Evolutionary conservation across 2,888 invertebrate genomes (phyloP).

Genomic region (Hetaerina titia): DNA sequence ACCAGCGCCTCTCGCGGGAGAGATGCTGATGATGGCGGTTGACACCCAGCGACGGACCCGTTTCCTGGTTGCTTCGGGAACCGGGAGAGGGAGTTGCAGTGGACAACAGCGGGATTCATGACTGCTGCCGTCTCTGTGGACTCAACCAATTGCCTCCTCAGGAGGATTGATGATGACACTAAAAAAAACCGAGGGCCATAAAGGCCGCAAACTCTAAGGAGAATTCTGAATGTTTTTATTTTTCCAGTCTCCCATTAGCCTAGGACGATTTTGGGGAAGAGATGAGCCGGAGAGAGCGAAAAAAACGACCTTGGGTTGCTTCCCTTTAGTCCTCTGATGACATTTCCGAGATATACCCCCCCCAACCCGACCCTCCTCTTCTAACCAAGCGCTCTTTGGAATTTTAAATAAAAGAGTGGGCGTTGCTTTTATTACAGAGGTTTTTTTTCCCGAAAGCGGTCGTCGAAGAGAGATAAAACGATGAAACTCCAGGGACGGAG

Average conservation of each 20-base stretch:
- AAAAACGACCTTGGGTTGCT: constrained; percentile 40
- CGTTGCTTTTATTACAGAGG: background rate
- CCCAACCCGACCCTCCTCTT: background rate
- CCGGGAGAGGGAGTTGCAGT: background rate
- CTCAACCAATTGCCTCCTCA: constrained; percentile 9
- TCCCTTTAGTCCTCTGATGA: background rate
- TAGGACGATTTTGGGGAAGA: background rate
- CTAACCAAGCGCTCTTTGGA: background rate
- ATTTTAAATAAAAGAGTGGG: background rate
- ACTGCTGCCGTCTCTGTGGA: background rate
- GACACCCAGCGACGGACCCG: background rate
- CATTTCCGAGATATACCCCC: background rate
- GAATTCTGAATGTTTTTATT: background rate
- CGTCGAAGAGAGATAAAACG: background rate
- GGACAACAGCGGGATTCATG: constrained; percentile 1
- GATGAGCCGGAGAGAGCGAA: background rate
- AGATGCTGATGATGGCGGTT: constrained; percentile 2
- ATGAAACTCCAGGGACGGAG: background rate
- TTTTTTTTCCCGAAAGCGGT: background rate
- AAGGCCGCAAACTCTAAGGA: background rate
- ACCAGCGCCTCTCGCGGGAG: background rate
- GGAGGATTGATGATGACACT: background rate
- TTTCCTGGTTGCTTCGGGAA: background rate
- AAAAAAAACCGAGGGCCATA: background rate
- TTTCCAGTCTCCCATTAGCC: background rate